These are phyloP conservation scores for Heterotis niloticus DNA, from an alignment of 2,113 vertebrate species.

Conservation along the genomic window DNA sequence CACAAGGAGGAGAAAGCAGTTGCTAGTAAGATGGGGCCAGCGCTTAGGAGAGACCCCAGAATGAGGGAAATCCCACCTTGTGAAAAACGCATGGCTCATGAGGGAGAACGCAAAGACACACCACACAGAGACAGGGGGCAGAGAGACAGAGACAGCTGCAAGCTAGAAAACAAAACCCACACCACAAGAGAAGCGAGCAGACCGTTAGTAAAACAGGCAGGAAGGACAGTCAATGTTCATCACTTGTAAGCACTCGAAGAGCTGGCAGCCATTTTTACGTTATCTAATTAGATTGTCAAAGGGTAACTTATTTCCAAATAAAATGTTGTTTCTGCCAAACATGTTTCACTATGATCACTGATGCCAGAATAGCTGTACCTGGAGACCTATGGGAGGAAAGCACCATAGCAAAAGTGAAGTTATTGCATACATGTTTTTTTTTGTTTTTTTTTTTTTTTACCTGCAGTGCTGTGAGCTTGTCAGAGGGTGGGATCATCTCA, in stretches of 20 bases:
- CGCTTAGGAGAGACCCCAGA: slow-evolving; percentile 34
- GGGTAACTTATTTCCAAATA: no score
- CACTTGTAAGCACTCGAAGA: no score
- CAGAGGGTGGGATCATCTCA: slow-evolving; percentile 95
- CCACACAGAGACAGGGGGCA: slow-evolving; percentile 38
- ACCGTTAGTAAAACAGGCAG: slow-evolving; percentile 20
- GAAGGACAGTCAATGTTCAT: background rate
- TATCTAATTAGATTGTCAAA: no score
- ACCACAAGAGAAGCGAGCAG: background rate
- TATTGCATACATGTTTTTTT: background rate
- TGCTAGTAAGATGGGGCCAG: slow-evolving; percentile 8
- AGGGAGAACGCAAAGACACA: slow-evolving; percentile 31
- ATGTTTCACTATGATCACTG: background rate
- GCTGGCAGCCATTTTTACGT: no score
- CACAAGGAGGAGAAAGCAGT: background rate
- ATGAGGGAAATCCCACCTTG: slow-evolving; percentile 22
- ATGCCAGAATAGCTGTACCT: background rate
- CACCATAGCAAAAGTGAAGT: background rate
- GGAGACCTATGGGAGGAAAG: background rate
- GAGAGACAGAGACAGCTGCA: slow-evolving; percentile 40
- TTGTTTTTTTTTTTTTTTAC: slow-evolving; percentile 56
- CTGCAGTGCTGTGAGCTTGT: slow-evolving; percentile 74
- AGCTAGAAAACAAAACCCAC: slow-evolving; percentile 35
- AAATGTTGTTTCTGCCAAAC: background rate
- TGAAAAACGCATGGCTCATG: slow-evolving; percentile 28